Evolutionary conservation across 2,797 vertebrate genomes (phyloP).

Genomic region (Lagodon rhomboides): DNA sequence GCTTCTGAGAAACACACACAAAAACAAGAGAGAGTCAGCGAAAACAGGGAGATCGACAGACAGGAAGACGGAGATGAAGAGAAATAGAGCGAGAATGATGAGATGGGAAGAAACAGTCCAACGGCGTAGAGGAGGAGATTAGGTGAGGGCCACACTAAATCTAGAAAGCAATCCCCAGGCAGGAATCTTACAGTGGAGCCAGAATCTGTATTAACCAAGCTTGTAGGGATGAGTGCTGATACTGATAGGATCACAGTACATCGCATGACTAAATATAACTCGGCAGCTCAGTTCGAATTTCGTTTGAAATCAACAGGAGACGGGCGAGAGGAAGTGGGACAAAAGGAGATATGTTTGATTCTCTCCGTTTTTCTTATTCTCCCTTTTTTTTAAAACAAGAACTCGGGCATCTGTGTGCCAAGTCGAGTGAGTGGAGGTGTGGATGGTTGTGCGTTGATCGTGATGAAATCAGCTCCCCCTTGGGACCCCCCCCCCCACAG

Average conservation of each 20-base stretch:
- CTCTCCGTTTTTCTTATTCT: conserved; percentile 2
- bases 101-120: conserved; percentile 68
- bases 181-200: conserved; percentile 36
- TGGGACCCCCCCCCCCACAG: conserved; percentile 36
- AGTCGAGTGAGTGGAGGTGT: conserved; percentile 45
- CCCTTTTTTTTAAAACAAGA: conserved; percentile 26
- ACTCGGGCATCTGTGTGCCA: conserved; percentile 21
- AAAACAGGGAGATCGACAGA: conserved; percentile 49
- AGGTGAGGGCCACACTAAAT: conserved; percentile 70
- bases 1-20: conserved; percentile 43
- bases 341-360: conserved; percentile 40
- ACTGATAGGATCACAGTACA: conserved; percentile 45
- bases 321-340: conserved; percentile 24
- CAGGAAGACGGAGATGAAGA: conserved; percentile 59
- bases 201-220: conserved; percentile 63
- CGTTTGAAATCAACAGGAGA: conserved; percentile 44
- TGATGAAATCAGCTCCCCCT: conserved; percentile 56
- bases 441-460: conserved; percentile 15
- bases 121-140: conserved; percentile 59
- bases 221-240: conserved; percentile 41
- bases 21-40: conserved; percentile 38
- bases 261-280: conserved; percentile 66
- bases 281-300: conserved; percentile 29
- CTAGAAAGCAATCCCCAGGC: conserved; percentile 64
- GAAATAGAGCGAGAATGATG: conserved; percentile 75